Conservation (phyloP, 2,888 invertebrate genomes). For the Adelognathus sp. region DNA sequence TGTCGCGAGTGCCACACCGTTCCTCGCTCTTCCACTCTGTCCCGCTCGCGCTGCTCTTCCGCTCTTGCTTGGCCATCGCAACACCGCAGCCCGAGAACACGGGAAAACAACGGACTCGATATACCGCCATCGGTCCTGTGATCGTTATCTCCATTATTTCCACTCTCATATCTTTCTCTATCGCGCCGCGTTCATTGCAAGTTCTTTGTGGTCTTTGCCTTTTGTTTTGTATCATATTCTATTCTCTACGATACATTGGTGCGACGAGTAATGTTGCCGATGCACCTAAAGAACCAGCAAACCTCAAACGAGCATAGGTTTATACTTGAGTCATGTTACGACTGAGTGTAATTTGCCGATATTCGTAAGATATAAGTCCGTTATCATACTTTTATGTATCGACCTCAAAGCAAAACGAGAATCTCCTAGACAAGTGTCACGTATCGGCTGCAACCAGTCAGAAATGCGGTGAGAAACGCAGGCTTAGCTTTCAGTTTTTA, state of each 20-base stretch:
- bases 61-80: not conserved
- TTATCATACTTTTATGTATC: no score
- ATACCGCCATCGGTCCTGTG: constrained; percentile 21
- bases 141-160: constrained; percentile 53
- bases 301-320: no score
- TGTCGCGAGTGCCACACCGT: constrained; percentile 39
- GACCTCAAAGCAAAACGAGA: no score
- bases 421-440: no score
- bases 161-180: constrained; percentile 36
- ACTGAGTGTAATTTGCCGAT: no score
- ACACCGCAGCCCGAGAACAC: constrained; percentile 5
- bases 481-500: no score
- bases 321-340: no score
- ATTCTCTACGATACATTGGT: constrained; percentile 1
- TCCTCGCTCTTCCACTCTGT: not conserved
- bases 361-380: no score
- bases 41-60: constrained; percentile 5
- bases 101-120: constrained; percentile 28
- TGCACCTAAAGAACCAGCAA: no score
- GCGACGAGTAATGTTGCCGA: not conserved
- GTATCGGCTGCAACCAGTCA: no score
- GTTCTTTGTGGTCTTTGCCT: constrained; percentile 24
- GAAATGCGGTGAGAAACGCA: no score
- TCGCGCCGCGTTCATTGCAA: constrained; percentile 5
- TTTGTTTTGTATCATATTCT: constrained; percentile 5